These are phyloP conservation scores for Ostrea edulis DNA, from an alignment of 1,140 invertebrate species.

Conservation along the genomic window DNA sequence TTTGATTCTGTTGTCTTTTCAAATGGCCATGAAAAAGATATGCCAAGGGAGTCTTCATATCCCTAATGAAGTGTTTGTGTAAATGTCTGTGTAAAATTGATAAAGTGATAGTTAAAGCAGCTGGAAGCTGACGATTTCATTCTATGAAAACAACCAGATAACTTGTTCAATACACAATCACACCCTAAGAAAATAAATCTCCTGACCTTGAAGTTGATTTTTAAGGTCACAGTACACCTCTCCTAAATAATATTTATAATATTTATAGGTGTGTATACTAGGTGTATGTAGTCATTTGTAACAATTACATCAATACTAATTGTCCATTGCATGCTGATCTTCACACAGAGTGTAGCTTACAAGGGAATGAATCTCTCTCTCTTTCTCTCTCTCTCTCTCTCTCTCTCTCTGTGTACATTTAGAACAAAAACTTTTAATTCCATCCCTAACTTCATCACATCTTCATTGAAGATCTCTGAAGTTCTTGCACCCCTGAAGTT, in stretches of 20 bases:
- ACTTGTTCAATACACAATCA: slow-evolving; percentile 13
- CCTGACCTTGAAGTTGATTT: background rate
- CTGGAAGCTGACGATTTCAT: background rate
- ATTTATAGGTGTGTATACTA: too few species aligned
- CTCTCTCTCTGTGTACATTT: too few species aligned
- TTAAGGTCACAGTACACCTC: background rate
- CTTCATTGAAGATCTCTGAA: too few species aligned
- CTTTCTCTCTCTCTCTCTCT: too few species aligned
- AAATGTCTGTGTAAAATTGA: background rate
- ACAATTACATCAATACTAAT: too few species aligned
- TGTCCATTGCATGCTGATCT: too few species aligned
- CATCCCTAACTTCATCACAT: too few species aligned
- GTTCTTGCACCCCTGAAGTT: too few species aligned
- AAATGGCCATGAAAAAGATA: slow-evolving; percentile 33
- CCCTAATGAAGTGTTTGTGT: background rate
- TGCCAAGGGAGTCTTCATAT: background rate
- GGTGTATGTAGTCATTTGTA: too few species aligned
- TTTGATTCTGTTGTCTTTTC: background rate
- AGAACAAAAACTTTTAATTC: too few species aligned
- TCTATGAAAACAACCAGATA: slow-evolving; percentile 15
- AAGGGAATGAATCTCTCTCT: too few species aligned
- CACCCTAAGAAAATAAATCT: slow-evolving; percentile 1
- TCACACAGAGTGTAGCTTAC: too few species aligned
- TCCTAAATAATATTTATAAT: background rate
- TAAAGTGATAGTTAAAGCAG: slow-evolving; percentile 9